A percentile compares a stretch with the other conserved stretches of the same genome.
Evolutionary conservation across 92 coral and sea anemone species (phyloP).

Genomic region (Phymanthus crucifer): DNA sequence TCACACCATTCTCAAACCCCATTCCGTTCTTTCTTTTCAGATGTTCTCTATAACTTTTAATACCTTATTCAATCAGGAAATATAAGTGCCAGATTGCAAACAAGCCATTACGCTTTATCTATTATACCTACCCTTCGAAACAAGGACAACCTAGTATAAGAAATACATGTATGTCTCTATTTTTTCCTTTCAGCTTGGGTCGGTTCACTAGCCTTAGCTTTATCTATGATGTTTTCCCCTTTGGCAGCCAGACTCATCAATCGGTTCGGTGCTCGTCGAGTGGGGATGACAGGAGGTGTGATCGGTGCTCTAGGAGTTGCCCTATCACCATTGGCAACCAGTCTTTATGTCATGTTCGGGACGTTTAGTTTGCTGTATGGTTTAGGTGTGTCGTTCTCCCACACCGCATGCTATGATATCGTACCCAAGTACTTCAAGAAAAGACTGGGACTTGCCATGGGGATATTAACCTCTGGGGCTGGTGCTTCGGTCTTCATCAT

Average conservation of each 20-base stretch:
- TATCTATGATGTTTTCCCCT: not conserved
- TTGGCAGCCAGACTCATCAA: not conserved
- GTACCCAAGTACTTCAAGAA: too few species aligned
- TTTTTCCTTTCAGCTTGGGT: not conserved
- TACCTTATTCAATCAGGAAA: too few species aligned
- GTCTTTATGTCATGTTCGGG: not conserved
- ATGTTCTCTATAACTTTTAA: too few species aligned
- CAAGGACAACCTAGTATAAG: too few species aligned
- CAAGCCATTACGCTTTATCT: too few species aligned
- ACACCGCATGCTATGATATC: not conserved
- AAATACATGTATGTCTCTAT: too few species aligned
- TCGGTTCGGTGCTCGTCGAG: too few species aligned
- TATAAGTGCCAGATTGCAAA: too few species aligned
- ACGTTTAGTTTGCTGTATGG: not conserved
- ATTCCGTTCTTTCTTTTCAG: too few species aligned
- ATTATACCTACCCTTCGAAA: too few species aligned
- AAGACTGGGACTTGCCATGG: not conserved
- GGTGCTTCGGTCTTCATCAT: not conserved
- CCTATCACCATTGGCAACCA: not conserved
- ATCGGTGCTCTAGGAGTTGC: not conserved
- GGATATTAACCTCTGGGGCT: not conserved
- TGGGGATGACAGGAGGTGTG: not conserved
- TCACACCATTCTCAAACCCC: too few species aligned
- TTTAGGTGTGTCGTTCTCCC: not conserved
- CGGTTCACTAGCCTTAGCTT: not conserved